phyloP scores from a whole-genome alignment of 2,797 vertebrate species.

The Anguilla obscura region DNA sequence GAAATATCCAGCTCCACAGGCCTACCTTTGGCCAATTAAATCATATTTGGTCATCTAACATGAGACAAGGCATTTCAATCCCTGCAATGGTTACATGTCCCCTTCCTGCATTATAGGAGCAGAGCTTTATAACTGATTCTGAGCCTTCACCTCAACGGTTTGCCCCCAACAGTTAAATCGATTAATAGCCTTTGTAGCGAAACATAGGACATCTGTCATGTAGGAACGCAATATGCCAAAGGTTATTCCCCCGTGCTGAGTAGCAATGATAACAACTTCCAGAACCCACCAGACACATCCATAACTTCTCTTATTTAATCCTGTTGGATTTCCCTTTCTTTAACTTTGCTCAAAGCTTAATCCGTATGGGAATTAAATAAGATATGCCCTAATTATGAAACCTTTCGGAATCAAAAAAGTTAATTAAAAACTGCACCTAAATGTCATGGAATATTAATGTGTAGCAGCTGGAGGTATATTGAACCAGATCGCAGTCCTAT shows the following conservation, averaged over 20 bases:
- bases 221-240: neutral
- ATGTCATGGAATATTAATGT: constrained; percentile 34
- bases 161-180: constrained; percentile 21
- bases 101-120: neutral
- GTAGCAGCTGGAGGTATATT: constrained; percentile 28
- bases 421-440: constrained; percentile 37
- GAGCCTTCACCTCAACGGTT: neutral
- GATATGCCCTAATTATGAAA: constrained; percentile 36
- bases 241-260: neutral
- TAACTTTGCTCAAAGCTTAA: constrained; percentile 29
- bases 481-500: neutral
- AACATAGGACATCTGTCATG: constrained; percentile 21
- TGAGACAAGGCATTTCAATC: neutral
- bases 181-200: neutral
- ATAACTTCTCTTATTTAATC: constrained; percentile 35
- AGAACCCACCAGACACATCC: neutral
- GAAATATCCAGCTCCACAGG: neutral
- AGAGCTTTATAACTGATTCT: neutral
- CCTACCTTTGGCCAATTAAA: neutral
- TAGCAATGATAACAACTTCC: neutral
- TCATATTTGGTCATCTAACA: neutral
- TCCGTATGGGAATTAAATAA: constrained; percentile 26
- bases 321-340: constrained; percentile 31
- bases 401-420: constrained; percentile 33
- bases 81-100: neutral